Conservation (phyloP, 37 sponge, comb jelly and placozoan species). For the Bolinopsis microptera region DNA sequence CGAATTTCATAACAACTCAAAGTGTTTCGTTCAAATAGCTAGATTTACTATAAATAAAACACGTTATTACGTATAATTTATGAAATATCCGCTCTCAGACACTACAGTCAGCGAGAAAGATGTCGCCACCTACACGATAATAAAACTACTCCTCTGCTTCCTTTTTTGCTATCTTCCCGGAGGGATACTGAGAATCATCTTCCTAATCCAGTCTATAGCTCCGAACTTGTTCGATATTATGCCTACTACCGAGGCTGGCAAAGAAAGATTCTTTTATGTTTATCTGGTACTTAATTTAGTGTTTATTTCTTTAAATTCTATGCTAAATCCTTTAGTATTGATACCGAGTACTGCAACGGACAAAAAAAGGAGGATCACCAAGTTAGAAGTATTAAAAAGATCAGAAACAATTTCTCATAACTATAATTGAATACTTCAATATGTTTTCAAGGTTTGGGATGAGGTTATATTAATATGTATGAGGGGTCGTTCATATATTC, state of each 20-base stretch:
- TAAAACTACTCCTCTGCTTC: slow-evolving; percentile 51
- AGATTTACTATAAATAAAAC: too few relatives aligned
- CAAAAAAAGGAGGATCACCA: not conserved
- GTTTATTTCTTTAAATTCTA: slow-evolving; percentile 20
- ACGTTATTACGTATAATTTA: too few relatives aligned
- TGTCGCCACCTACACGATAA: slow-evolving; percentile 51
- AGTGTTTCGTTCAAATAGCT: too few relatives aligned
- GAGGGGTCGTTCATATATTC: too few relatives aligned
- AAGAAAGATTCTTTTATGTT: slow-evolving; percentile 36
- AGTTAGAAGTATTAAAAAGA: not conserved
- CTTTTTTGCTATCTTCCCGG: slow-evolving; percentile 50
- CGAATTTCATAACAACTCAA: too few relatives aligned
- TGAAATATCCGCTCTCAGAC: too few relatives aligned
- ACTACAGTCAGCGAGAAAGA: not conserved
- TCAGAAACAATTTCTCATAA: not conserved
- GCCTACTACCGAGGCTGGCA: not conserved
- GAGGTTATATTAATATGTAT: not conserved
- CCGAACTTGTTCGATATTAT: not conserved
- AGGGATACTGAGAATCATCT: not conserved
- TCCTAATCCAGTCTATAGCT: not conserved
- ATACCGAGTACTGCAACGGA: not conserved
- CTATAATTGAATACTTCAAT: not conserved
- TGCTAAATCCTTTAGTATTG: slow-evolving; percentile 40
- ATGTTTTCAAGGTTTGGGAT: not conserved
- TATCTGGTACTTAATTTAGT: slow-evolving; percentile 9